Evolutionary conservation across 2,888 invertebrate species (phyloP).

Genomic region (Macrosoma leucophasiata): DNA sequence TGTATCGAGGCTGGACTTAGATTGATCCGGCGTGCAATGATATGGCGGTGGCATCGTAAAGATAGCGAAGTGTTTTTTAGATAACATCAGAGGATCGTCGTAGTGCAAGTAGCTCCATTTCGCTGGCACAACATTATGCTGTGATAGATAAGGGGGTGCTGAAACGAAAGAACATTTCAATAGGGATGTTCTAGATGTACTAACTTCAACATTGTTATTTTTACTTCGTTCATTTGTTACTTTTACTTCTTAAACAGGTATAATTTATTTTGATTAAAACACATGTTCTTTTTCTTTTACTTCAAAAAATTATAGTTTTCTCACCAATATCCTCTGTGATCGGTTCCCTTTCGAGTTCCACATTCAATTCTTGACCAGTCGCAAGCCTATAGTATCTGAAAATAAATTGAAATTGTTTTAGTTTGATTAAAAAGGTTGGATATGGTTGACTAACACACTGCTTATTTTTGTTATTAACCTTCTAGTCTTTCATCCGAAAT

Average conservation of each 20-base stretch:
- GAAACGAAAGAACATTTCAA: constrained; percentile 45
- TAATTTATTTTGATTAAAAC: too few relatives aligned
- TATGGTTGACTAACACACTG: too few relatives aligned
- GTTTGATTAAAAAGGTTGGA: too few relatives aligned
- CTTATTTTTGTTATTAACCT: too few relatives aligned
- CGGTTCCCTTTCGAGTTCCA: constrained; percentile 81
- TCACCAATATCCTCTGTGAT: constrained; percentile 79
- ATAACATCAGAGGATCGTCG: constrained; percentile 60
- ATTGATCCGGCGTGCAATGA: constrained; percentile 76
- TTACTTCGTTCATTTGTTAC: too few relatives aligned
- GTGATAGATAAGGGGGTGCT: constrained; percentile 88
- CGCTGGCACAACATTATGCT: constrained; percentile 87
- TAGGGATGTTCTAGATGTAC: too few relatives aligned
- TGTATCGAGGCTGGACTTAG: constrained; percentile 71
- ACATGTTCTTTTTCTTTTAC: too few relatives aligned
- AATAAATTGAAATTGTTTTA: constrained; percentile 20
- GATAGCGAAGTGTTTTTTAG: constrained; percentile 78
- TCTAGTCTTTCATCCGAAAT: too few relatives aligned
- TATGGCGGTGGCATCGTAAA: constrained; percentile 86
- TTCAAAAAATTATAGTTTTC: too few relatives aligned
- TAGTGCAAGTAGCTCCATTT: constrained; percentile 85
- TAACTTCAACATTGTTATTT: too few relatives aligned
- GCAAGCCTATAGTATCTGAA: constrained; percentile 78
- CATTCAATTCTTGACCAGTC: constrained; percentile 77
- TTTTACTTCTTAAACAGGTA: too few relatives aligned